Conservation (phyloP, 2,888 invertebrate genomes). For the Nephrotoma appendiculata region DNA sequence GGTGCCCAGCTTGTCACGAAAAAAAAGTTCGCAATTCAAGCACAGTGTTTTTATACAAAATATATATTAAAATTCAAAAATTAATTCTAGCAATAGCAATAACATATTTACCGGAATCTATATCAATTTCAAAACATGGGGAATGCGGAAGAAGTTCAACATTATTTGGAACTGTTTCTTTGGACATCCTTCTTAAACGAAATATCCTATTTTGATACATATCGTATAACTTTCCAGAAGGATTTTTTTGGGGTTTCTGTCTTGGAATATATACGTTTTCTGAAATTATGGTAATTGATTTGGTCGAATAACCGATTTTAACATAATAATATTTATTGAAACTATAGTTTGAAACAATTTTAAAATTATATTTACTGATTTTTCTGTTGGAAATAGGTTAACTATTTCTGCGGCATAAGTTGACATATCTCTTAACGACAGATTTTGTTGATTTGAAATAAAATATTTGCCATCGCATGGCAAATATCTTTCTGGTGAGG, state of each 20-base stretch:
- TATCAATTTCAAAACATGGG: neutral
- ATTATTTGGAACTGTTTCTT: neutral
- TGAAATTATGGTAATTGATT: neutral
- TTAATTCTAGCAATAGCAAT: neutral
- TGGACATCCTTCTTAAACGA: neutral
- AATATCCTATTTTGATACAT: neutral
- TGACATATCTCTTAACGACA: neutral
- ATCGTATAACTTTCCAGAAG: neutral
- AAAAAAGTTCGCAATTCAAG: too few relatives aligned
- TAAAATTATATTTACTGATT: too few relatives aligned
- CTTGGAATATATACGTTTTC: neutral
- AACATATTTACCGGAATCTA: neutral
- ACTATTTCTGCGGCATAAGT: neutral
- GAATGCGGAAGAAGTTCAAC: too few relatives aligned
- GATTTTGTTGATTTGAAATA: neutral
- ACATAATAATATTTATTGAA: too few relatives aligned
- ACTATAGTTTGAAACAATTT: too few relatives aligned
- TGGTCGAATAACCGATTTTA: neutral
- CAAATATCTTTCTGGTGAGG: neutral
- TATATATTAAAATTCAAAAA: neutral
- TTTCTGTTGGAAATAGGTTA: too few relatives aligned
- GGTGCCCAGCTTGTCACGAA: too few relatives aligned
- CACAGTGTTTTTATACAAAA: neutral
- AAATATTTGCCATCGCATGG: neutral
- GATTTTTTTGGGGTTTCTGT: neutral